Evolutionary conservation across 2,113 vertebrate genomes (phyloP), one percentile per base, ranked within the genome.

Genomic region (Microtus richardsoni): DNA sequence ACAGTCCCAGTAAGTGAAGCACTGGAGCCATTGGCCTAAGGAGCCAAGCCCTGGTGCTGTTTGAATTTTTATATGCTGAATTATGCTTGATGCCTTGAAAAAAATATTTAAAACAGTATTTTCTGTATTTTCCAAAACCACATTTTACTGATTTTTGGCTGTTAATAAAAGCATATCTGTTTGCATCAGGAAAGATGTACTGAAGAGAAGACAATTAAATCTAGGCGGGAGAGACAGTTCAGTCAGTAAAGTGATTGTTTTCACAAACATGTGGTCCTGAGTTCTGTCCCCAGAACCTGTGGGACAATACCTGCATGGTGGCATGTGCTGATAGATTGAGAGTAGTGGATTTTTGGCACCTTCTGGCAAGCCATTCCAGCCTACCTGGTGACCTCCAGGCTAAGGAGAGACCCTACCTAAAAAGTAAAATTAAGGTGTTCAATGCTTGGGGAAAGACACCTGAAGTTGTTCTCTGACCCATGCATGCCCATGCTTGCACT

Each of bases 21-120:
- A 19, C 2, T 36, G 22, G 0, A 49, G 36, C 12, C 30, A 14
- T 60, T 54, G 83, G 47, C 36, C 5, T 3, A 3, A 33, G 14
- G 16, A 26, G n/a, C 36, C 30, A 47, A 13, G 26, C 14, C 39
- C 41, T 11, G 4, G 21, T 33, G 4, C 64, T 58, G 13, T 77
- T 66, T 92, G 4, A 52, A 71, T 66, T 33, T 68, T 66, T 73
- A 41, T n/a, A 73, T 47, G 26, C n/a, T 79, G 28, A 93, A 5
- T 49, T 84, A 14, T 84, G 3, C 54, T 86, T 24, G 58, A 13
- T 85, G 71, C 74, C 36, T 88, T 91, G 49, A 94, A 93, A 88
- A 26, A 41, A 88, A 44, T 89, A 33, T 62, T 92, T 90, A 66
- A 95, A 96, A 64, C 4, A 30, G 33, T 62, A 64, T 52, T 79